phyloP scores from a whole-genome alignment of 1,140 invertebrate genomes.

The Myzus persicae region DNA sequence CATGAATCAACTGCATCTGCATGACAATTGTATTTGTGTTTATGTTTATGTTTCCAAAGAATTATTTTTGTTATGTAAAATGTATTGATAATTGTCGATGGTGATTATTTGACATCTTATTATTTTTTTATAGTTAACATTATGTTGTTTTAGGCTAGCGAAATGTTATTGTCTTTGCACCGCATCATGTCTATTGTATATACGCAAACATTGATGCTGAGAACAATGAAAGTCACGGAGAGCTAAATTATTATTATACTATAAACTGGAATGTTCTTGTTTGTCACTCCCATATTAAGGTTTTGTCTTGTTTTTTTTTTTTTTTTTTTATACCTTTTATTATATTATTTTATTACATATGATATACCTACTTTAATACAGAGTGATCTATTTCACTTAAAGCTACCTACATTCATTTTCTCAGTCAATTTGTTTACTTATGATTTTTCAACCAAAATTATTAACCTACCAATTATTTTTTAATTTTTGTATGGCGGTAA shows the following conservation, averaged over 20 bases:
- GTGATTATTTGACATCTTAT: neutral
- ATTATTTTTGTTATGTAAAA: neutral
- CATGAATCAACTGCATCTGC: neutral
- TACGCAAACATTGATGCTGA: constrained; percentile 62
- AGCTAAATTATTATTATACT: constrained; percentile 51
- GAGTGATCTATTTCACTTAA: neutral
- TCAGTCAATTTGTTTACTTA: neutral
- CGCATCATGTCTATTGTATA: constrained; percentile 71
- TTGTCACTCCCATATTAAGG: constrained; percentile 58
- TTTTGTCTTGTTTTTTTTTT: constrained; percentile 47
- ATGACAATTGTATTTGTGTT: neutral
- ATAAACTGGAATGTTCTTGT: constrained; percentile 64
- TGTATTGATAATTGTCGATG: neutral
- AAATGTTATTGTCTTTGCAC: constrained; percentile 70
- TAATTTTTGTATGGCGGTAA: neutral
- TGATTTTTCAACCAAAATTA: no score
- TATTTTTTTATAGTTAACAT: constrained; percentile 60
- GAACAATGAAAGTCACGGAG: constrained; percentile 32
- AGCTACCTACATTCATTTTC: neutral
- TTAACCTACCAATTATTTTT: neutral
- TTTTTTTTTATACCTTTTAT: neutral
- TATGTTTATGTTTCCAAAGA: neutral
- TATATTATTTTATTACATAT: constrained; percentile 9
- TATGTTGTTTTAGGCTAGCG: constrained; percentile 67
- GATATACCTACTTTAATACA: neutral